phyloP scores from a whole-genome alignment of 2,888 invertebrate genomes.

The Orthosia gothica region DNA sequence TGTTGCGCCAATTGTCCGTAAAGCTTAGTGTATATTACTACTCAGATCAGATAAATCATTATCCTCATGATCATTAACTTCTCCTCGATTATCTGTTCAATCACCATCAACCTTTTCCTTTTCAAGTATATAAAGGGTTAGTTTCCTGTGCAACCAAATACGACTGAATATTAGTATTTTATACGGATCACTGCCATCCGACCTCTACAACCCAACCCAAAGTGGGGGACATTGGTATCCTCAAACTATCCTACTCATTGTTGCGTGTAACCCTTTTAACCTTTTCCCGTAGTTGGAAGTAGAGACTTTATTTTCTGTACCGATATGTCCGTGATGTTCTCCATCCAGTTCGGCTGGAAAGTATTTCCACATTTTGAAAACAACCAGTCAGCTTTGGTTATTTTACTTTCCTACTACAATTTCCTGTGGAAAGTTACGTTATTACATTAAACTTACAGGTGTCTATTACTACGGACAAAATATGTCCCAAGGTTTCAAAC shows the following conservation, averaged over 20 bases:
- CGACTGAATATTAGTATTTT: slow-evolving; percentile 9
- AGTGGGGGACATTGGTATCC: slow-evolving; percentile 31
- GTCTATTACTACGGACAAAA: slow-evolving; percentile 2
- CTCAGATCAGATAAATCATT: slow-evolving; percentile 24
- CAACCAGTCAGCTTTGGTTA: not conserved
- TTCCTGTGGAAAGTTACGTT: not conserved
- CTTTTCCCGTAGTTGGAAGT: slow-evolving; percentile 19
- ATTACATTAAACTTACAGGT: not conserved
- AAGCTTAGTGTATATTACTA: slow-evolving; percentile 59
- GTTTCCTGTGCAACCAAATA: slow-evolving; percentile 16
- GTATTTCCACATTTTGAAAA: not conserved
- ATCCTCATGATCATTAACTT: slow-evolving; percentile 21
- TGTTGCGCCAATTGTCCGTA: slow-evolving; percentile 50
- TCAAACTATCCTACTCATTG: slow-evolving; percentile 41
- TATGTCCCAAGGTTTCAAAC: slow-evolving; percentile 26
- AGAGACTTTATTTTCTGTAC: not conserved
- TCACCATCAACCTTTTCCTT: not conserved
- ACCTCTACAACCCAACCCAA: slow-evolving; percentile 28
- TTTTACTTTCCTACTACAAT: not conserved
- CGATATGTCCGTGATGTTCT: not conserved
- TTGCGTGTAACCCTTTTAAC: slow-evolving; percentile 52
- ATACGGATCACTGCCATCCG: slow-evolving; percentile 35
- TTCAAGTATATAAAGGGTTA: not conserved
- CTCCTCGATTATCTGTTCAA: slow-evolving; percentile 9
- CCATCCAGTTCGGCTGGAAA: not conserved